These are phyloP conservation scores for Sardina pilchardus DNA, from an alignment of 2,113 vertebrate genomes.

Conservation along the genomic window DNA sequence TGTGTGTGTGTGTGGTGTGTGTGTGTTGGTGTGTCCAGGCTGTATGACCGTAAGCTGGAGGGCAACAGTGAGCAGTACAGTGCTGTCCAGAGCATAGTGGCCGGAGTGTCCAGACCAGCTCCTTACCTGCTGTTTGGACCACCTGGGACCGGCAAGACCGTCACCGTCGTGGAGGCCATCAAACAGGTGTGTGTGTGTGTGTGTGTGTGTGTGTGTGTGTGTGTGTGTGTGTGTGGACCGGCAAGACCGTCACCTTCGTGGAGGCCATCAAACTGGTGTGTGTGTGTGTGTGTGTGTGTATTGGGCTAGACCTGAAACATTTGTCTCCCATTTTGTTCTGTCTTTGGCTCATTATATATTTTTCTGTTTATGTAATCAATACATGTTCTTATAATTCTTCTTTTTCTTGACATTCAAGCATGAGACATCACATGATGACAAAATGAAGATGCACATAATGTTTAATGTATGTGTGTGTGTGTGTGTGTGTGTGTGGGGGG, in stretches of 20 bases:
- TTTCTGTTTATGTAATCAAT: too few relatives aligned
- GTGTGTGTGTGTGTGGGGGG: too few relatives aligned
- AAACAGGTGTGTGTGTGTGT: conserved; percentile 75
- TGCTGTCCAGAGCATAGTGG: conserved; percentile 82
- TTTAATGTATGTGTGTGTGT: neutral
- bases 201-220: conserved; percentile 13
- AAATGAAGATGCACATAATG: too few relatives aligned
- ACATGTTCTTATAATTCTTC: too few relatives aligned
- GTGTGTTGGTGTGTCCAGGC: conserved; percentile 58
- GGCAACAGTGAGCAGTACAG: conserved; percentile 78
- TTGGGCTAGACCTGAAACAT: too few relatives aligned
- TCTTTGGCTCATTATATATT: too few relatives aligned
- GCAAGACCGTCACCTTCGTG: too few relatives aligned
- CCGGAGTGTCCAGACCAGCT: conserved; percentile 82
- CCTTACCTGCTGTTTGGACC: conserved; percentile 96
- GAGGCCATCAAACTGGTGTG: too few relatives aligned
- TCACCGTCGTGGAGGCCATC: conserved; percentile 92
- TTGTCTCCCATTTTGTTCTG: too few relatives aligned
- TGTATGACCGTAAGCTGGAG: conserved; percentile 79
- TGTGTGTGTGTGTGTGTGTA: too few relatives aligned
- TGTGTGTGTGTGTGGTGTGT: neutral
- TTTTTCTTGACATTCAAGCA: too few relatives aligned
- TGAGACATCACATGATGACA: too few relatives aligned
- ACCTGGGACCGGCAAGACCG: conserved; percentile 93
- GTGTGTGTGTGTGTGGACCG: neutral